A percentile compares a stretch with the other conserved stretches of the same genome.
Conservation (phyloP, 2,888 invertebrate species). For the Taenaris catops region DNA sequence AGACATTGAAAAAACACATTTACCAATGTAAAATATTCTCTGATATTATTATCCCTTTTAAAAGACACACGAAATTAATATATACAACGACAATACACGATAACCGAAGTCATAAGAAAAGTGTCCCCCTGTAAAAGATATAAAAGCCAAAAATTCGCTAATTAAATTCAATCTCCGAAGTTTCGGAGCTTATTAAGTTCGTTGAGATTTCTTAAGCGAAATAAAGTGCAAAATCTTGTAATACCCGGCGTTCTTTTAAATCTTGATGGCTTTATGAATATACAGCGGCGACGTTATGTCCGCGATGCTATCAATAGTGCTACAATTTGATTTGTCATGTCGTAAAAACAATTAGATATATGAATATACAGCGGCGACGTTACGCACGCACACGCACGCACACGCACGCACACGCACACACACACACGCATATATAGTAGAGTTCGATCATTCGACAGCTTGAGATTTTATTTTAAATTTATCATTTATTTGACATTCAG, state of each 20-base stretch:
- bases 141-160: constrained; percentile 5
- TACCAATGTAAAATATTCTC: too few species aligned
- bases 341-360: background rate
- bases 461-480: too few species aligned
- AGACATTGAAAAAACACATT: too few species aligned
- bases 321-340: too few species aligned
- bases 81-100: too few species aligned
- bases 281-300: background rate
- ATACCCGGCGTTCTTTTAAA: constrained; percentile 6
- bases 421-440: background rate
- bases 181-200: constrained; percentile 10
- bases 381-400: background rate
- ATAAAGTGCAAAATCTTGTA: constrained; percentile 13
- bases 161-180: constrained; percentile 10
- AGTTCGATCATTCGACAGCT: too few species aligned
- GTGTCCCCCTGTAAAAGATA: too few species aligned
- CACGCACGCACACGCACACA: background rate
- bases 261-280: constrained; percentile 1
- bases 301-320: too few species aligned
- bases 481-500: too few species aligned
- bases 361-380: background rate
- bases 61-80: too few species aligned
- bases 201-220: constrained; percentile 7
- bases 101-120: too few species aligned
- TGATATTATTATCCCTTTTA: too few species aligned